Conservation (phyloP, 2,113 vertebrate species). For the Mesembrinibis cayennensis region DNA sequence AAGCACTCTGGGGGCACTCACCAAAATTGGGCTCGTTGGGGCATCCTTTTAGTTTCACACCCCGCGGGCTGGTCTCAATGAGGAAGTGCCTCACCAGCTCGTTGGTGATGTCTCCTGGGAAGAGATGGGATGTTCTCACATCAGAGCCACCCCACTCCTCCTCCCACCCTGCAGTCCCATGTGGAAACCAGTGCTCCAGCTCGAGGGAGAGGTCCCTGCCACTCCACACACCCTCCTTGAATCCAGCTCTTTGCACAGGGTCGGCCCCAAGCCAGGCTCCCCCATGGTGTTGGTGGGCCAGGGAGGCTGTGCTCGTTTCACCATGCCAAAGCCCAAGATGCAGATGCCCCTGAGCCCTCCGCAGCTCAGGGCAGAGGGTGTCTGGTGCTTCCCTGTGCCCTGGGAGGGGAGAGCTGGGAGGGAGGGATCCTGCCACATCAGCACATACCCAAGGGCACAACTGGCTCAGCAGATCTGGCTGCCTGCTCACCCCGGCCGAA, state of each 20-base stretch:
- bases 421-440: background rate
- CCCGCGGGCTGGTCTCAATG: conserved; percentile 95
- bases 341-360: background rate
- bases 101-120: conserved; percentile 85
- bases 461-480: background rate
- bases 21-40: conserved; percentile 97
- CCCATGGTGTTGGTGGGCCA: background rate
- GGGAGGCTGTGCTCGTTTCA: background rate
- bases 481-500: accelerated
- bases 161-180: background rate
- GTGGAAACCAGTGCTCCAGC: background rate
- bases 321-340: background rate
- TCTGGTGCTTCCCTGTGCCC: background rate
- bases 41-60: conserved; percentile 98
- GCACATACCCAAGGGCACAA: background rate
- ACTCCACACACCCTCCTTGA: background rate
- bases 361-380: background rate
- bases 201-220: background rate
- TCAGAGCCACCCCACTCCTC: background rate
- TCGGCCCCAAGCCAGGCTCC: background rate
- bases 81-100: conserved; percentile 98
- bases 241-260: background rate
- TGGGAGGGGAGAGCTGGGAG: background rate
- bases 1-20: conserved; percentile 1
- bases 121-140: background rate